Base-by-base conservation (phyloP, 2,888 invertebrate species). In the Thalpophila matura region DNA sequence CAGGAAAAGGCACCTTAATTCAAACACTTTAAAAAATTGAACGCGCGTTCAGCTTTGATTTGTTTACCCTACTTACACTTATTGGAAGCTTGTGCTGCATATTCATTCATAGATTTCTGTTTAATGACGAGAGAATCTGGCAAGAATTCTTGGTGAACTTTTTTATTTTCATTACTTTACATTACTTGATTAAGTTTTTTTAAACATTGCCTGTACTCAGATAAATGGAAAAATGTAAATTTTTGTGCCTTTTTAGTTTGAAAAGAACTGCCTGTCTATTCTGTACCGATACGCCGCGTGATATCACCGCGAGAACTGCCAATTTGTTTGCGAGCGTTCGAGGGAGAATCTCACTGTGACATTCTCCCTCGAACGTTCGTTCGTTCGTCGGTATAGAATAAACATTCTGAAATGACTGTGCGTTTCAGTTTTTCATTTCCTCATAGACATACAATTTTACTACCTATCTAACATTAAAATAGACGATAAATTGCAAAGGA, bases 1-100 rank as follows among this genome's bases (percentile, higher is more conserved):
- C 83, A 79, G 81, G 82, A 85, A 87, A 89, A 86, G 83, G 82
- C 84, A 87, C 87, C 86, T 87, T 90, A 88, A 89, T 87, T 89
- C 85, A 83, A 81, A 79, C 79, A 78, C 81, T 82, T 85, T 81
- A 84, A 84, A 81, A 79, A 78, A 74, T 69, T 66, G 46, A 70
- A 67, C 55, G 53, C 49, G 62, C 63, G 49, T 60, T 70, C 73
- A 62, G 66, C 68, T 77, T 78, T 84, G 78, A 84, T 84, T 84
- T 84, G 78, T 77, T 81, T 81, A 71, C 56, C 51, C 57, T 71
- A 64, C 69, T 73, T 68, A 64, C 50, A 42, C 33, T 57, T 75
- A 65, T 74, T 59, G 62, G 10, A 60, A 50, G 35, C 43, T 58
- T 54, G 26, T 24, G 37, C 68, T 49, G 47, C 31, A 42, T 45